A percentile compares a stretch with the other conserved stretches of the same genome.
phyloP scores from a whole-genome alignment of 2,113 vertebrate genomes.

The Odocoileus virginianus region DNA sequence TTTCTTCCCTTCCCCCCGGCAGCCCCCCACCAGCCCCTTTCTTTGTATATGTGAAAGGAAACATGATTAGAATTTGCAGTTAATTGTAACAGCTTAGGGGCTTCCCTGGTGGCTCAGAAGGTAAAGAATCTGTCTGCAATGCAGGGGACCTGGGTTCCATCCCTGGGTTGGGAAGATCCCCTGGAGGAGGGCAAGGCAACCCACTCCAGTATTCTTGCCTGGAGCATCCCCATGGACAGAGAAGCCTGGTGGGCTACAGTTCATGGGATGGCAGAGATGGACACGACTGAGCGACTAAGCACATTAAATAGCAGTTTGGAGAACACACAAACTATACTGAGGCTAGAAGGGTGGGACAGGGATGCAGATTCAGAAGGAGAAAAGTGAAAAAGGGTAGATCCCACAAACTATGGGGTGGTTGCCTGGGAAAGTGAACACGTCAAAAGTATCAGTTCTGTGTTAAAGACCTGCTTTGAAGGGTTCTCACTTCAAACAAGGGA shows the following conservation, averaged over 20 bases:
- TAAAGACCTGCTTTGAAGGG: background rate
- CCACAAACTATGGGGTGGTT: too few relatives aligned
- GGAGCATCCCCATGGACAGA: background rate
- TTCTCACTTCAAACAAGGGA: background rate
- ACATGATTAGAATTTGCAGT: background rate
- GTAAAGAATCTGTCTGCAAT: background rate
- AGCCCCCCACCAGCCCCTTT: background rate
- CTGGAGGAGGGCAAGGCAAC: background rate
- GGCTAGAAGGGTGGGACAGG: background rate
- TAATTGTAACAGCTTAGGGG: background rate
- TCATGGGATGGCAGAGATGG: rapidly evolving
- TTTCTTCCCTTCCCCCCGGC: too few relatives aligned
- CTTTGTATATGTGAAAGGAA: background rate
- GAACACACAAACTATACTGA: background rate
- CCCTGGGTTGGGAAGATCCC: background rate
- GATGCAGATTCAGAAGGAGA: background rate
- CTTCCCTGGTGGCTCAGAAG: background rate
- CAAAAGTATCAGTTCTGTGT: background rate
- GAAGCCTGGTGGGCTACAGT: background rate
- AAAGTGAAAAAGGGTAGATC: background rate
- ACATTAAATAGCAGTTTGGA: background rate
- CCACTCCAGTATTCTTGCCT: background rate
- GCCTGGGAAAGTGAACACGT: background rate
- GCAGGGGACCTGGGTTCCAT: background rate
- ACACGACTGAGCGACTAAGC: background rate